Evolutionary conservation across 2,797 vertebrate genomes (phyloP), one percentile per base, ranked within the genome.

Genomic region (Spizella passerina): DNA sequence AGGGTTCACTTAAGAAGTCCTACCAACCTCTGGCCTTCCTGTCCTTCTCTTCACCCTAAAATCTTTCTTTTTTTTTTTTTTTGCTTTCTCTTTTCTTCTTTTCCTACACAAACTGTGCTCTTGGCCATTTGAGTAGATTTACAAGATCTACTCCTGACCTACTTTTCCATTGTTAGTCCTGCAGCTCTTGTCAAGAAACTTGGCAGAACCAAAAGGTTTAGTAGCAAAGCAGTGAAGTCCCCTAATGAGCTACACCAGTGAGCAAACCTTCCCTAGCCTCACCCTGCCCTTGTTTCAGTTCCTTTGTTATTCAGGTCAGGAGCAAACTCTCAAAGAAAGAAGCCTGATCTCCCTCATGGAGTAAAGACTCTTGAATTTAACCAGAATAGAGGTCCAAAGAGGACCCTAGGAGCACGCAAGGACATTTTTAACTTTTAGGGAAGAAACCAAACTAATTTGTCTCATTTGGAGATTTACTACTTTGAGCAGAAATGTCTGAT

Each of bases 161-260:
- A 94, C 46, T 96, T 96, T 88, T 59, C 63, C 83, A 84, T 50
- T 94, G 91, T 94, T 63, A 78, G 59, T 94, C 59, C 49, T 91
- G 59, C 44, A 82, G 89, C 70, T 63, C 76, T 81, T 82, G 78
- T 93, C 87, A 93, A 79, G 85, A 82, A 94, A 93, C 68, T 91
- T 95, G 95, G 92, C 93, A 96, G 84, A 83, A 93, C 66, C 84
- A 66, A 91, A 94, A 90, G 59, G 61, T 46, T 91, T 66, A 34
- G 76, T 13, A n/a, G 84, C 79, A 96, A 91, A 65, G 76, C 86
- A 92, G 39, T 0, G 0, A 87, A 72, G 77, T 63, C 38, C 72
- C 85, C 89, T 92, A 95, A 95, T 60, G 82, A 94, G 82, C 82
- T 36, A 68, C 52, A 63, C 52, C 82, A 96, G 72, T 29, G 44